Evolutionary conservation across 2,888 invertebrate genomes (phyloP).

Genomic region (Patella depressa): DNA sequence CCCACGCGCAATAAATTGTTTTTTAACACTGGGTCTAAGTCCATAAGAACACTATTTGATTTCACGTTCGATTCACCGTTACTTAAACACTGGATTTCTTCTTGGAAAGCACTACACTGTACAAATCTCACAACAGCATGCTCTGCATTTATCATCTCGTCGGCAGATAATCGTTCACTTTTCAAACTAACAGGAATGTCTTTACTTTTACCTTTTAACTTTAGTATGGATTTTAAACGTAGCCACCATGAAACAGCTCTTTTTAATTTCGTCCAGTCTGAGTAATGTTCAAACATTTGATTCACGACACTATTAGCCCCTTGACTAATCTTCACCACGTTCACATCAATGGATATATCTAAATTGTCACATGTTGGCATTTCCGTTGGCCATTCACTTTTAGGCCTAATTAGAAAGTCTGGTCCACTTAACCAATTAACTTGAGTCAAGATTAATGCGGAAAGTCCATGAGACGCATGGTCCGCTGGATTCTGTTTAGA

Average conservation of each 20-base stretch:
- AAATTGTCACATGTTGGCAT: neutral
- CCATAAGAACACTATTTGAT: too few species aligned
- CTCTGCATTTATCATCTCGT: too few species aligned
- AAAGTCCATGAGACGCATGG: neutral
- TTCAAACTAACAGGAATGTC: too few species aligned
- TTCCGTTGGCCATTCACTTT: too few species aligned
- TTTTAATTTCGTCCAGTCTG: neutral
- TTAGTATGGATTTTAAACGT: too few species aligned
- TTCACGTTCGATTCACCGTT: too few species aligned
- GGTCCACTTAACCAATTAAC: neutral
- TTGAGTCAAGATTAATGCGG: neutral
- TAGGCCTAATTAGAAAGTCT: too few species aligned
- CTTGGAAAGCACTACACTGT: too few species aligned
- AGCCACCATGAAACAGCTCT: conserved; percentile 11
- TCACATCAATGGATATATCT: conserved; percentile 2
- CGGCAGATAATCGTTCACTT: neutral
- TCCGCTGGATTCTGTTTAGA: conserved; percentile 4
- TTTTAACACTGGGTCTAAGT: conserved; percentile 28
- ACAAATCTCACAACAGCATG: too few species aligned
- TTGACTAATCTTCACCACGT: conserved; percentile 2
- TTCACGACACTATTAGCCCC: neutral
- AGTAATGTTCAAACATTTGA: neutral
- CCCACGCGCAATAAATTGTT: conserved; percentile 34
- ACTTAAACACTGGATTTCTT: too few species aligned
- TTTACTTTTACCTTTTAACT: too few species aligned